Base-by-base conservation (phyloP, 2,113 vertebrate species). In the Vidua macroura region DNA sequence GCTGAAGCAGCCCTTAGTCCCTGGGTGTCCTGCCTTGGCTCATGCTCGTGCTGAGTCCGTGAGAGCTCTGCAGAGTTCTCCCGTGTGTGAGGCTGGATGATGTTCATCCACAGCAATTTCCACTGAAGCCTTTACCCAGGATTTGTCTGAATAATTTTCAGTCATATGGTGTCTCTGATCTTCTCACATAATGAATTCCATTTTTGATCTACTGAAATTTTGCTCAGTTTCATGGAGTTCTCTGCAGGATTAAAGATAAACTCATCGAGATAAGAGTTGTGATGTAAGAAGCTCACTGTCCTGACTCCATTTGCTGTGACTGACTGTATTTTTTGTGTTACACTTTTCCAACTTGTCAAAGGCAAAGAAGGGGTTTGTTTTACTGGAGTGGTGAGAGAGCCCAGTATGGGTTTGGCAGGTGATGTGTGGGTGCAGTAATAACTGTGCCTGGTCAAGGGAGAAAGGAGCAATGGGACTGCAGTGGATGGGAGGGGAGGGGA, bases 1-100 rank as follows among this genome's bases (percentile, higher is more conserved):
- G 41, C 48, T 63, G 43, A 63, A 31, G 1, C 19, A 41, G 51
- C 1, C 51, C 35, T 53, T 12, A 5, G 37, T 53, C 23, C 43
- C 49, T 62, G 10, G 7, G 22, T 51, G 52, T 15, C 33, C 27
- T 30, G 12, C 19, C 43, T 48, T n/a, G 64, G 41, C 31, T 30
- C 3, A 2, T 1, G 0, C 20, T 48, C n/a, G 23, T 92, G 73
- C 59, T 12, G 58, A 28, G 51, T 4, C 75, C 0, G 0, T 5
- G 33, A 52, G 70, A 58, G 31, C 64, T 80, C 20, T 43, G 52
- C 23, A 8, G 63, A 20, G 28, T 11, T 85, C 3, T 5, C 20
- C 28, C 2, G 0, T 7, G 5, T 52, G 12, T 55, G 43, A 30
- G 74, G 13, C 49, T 85, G 74, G 12, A 3, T 19, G 13, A 33